A percentile compares a stretch with the other conserved stretches of the same genome.
Conservation (phyloP, 2,113 vertebrate species). For the Phyllopteryx taeniolatus region DNA sequence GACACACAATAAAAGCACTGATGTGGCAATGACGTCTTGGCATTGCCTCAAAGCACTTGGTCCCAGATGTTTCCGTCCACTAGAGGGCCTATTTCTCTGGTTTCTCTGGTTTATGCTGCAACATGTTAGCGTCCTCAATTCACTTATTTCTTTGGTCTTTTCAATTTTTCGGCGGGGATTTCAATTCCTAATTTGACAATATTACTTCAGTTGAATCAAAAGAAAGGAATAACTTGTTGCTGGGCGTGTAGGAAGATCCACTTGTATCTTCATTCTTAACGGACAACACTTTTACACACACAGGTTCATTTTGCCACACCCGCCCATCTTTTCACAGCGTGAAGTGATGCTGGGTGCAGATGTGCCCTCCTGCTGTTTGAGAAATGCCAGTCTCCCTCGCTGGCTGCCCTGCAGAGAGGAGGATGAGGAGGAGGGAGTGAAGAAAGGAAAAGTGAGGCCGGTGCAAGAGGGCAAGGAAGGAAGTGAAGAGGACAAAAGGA, state of each 20-base stretch:
- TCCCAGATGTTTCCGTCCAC: too few species aligned
- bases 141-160: background rate
- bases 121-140: background rate
- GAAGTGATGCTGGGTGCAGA: slow-evolving; percentile 49
- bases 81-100: background rate
- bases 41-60: background rate
- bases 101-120: background rate
- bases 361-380: slow-evolving; percentile 52
- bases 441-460: slow-evolving; percentile 11
- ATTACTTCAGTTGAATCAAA: background rate
- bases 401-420: slow-evolving; percentile 46
- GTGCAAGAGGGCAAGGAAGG: slow-evolving; percentile 2
- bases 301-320: slow-evolving; percentile 31
- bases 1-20: background rate
- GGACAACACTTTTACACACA: background rate
- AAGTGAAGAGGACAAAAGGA: background rate
- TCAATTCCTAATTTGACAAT: background rate
- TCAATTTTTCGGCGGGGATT: background rate
- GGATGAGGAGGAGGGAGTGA: slow-evolving; percentile 25
- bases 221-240: background rate
- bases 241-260: background rate
- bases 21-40: background rate
- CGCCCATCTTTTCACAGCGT: slow-evolving; percentile 45
- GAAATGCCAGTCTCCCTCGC: slow-evolving; percentile 67
- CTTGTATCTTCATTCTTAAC: background rate